Base-by-base conservation (phyloP, 2,888 invertebrate genomes). In the Doris montereyensis region DNA sequence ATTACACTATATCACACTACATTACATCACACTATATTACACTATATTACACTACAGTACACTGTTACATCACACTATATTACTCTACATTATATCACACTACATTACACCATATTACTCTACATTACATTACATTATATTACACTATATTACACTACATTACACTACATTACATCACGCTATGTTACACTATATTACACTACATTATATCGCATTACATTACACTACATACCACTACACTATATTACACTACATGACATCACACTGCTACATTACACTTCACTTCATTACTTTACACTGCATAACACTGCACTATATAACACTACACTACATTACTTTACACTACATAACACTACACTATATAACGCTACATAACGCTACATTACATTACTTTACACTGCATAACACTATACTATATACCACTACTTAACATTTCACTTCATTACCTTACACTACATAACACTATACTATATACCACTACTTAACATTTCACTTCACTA, bases 131-230 rank as follows among this genome's bases (percentile, higher is more conserved):
- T 41, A 74, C 68, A 73, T 62, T 62, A 73, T 65, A 78, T 0
- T 60, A 58, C 62, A 78, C 62, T 41, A 73, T 24, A 78, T 70
- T 73, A 60, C 62, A 75, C 32, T 75, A 79, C 68, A 75, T 57
- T 68, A 68, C 68, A 68, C 58, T 79, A 28, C 52, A 79, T 0
- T 74, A 26, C 68, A 75, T 24, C 57, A 34, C 68, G 75, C 74
- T 74, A 57, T 62, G 73, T 41, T 68, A 0, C 75, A 67, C 32
- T 67, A 68, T 67, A 74, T 65, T 30, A 30, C 75, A 79, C n/a
- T 74, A 34, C 75, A 26, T 65, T 67, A n/a, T 57, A 67, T 26
- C 60, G 62, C 76, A 73, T 32, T 21, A 41, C 62, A 58, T 62
- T 60, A 78, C 65, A 76, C 58, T 58, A 76, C 60, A 75, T 74